phyloP scores from a whole-genome alignment of 2,113 vertebrate species.

The Actenoides lindsayi region DNA sequence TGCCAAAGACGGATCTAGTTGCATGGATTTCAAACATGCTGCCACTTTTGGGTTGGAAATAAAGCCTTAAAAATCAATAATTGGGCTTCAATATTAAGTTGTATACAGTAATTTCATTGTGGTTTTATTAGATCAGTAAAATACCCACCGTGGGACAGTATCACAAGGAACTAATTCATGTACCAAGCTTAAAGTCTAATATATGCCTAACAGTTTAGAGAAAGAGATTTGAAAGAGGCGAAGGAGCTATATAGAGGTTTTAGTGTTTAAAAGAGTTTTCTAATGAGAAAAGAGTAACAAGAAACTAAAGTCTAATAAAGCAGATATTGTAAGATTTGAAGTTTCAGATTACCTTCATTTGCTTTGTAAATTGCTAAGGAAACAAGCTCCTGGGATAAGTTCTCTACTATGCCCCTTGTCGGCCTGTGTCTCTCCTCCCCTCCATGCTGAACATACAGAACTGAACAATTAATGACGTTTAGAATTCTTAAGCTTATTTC shows the following conservation, averaged over 20 bases:
- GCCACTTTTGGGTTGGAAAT: conserved; percentile 40
- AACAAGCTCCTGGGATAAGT: conserved; percentile 5
- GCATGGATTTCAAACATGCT: conserved; percentile 46
- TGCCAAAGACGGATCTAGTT: conserved; percentile 43
- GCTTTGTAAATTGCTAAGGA: conserved; percentile 48
- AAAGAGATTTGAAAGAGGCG: not conserved
- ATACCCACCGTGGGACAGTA: conserved; percentile 22
- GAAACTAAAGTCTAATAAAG: conserved; percentile 61
- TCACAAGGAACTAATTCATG: conserved; percentile 53
- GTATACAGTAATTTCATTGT: conserved; percentile 68
- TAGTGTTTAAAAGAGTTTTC: conserved; percentile 50
- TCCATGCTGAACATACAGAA: not conserved
- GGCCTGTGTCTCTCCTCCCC: not conserved
- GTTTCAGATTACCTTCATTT: conserved; percentile 50
- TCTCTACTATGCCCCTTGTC: not conserved
- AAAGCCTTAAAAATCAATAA: conserved; percentile 62
- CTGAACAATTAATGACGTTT: not conserved
- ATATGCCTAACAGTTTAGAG: conserved; percentile 9
- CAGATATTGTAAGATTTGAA: conserved; percentile 52
- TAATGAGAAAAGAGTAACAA: conserved; percentile 58
- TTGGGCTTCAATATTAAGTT: conserved; percentile 43
- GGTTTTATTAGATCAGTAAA: conserved; percentile 69
- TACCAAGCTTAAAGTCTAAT: conserved; percentile 33
- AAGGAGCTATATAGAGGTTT: conserved; percentile 42
- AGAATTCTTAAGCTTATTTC: conserved; percentile 27